Percentiles rank a stretch among this genome's conserved stretches.
Evolutionary conservation across 2,888 invertebrate species (phyloP).

Genomic region (Neuroscelio doddi): DNA sequence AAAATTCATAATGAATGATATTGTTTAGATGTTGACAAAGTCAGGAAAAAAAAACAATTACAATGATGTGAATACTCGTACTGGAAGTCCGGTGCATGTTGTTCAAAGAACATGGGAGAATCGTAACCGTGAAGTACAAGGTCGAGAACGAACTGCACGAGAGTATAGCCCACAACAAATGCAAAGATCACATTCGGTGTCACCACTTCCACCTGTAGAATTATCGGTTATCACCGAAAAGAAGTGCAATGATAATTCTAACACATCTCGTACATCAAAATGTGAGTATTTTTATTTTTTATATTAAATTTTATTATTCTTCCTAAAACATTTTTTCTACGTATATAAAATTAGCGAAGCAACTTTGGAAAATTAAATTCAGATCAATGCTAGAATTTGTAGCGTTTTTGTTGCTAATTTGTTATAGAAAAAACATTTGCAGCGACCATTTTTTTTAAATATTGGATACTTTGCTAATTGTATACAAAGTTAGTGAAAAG

Average conservation of each 20-base stretch:
- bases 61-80: slow-evolving; percentile 47
- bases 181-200: slow-evolving; percentile 56
- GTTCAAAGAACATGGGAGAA: slow-evolving; percentile 68
- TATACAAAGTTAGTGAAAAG: too few relatives aligned
- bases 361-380: too few relatives aligned
- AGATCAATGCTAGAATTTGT: too few relatives aligned
- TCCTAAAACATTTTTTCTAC: too few relatives aligned
- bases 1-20: background rate
- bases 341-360: too few relatives aligned
- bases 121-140: slow-evolving; percentile 57
- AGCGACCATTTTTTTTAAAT: too few relatives aligned
- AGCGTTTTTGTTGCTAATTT: too few relatives aligned
- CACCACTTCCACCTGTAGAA: slow-evolving; percentile 49
- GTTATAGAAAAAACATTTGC: too few relatives aligned
- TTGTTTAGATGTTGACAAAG: slow-evolving; percentile 33
- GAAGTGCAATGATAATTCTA: slow-evolving; percentile 42
- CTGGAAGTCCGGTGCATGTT: slow-evolving; percentile 63
- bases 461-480: too few relatives aligned
- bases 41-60: slow-evolving; percentile 54
- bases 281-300: too few relatives aligned
- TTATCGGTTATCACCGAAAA: slow-evolving; percentile 45
- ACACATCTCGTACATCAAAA: slow-evolving; percentile 48
- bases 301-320: too few relatives aligned
- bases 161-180: slow-evolving; percentile 43
- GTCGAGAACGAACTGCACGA: slow-evolving; percentile 27